Percentiles rank a stretch among this genome's conserved stretches.
Conservation (phyloP, 2,888 invertebrate species). For the Exephanes ischioxanthus region DNA sequence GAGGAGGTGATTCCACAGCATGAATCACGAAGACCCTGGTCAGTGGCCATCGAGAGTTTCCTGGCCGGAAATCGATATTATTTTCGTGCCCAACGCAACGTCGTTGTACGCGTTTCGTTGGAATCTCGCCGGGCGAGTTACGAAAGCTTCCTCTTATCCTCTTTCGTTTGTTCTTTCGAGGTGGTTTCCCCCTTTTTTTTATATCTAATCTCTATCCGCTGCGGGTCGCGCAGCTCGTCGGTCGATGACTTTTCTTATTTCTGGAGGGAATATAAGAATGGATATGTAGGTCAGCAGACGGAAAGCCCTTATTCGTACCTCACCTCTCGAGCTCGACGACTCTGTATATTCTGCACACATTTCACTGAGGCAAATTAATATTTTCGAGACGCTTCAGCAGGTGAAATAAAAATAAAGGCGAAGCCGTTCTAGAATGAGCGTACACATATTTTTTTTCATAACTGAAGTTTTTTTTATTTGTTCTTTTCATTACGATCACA, state of each 20-base stretch:
- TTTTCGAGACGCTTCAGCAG: not conserved
- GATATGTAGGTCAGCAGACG: constrained; percentile 29
- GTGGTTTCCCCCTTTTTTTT: constrained; percentile 22
- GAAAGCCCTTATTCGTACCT: not conserved
- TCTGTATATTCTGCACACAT: not conserved
- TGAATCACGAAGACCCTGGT: constrained; percentile 50
- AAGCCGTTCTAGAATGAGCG: not conserved
- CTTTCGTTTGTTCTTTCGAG: constrained; percentile 14
- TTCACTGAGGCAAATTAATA: not conserved
- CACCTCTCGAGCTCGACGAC: not conserved
- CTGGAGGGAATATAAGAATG: constrained; percentile 3
- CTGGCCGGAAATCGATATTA: constrained; percentile 60
- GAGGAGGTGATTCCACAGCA: constrained; percentile 39
- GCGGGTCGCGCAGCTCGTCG: not conserved
- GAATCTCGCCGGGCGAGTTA: constrained; percentile 17
- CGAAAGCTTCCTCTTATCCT: constrained; percentile 31
- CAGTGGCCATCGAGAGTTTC: constrained; percentile 32
- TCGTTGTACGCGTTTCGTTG: not conserved
- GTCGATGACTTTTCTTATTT: constrained; percentile 19
- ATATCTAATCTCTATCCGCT: constrained; percentile 26
- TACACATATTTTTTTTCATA: constrained; percentile 54
- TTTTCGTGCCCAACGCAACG: constrained; percentile 36
- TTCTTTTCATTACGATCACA: constrained; percentile 59
- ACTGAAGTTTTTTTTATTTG: constrained; percentile 64
- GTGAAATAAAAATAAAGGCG: not conserved